Base-by-base conservation (phyloP, 1,140 invertebrate genomes). In the Anoplolepis gracilipes region DNA sequence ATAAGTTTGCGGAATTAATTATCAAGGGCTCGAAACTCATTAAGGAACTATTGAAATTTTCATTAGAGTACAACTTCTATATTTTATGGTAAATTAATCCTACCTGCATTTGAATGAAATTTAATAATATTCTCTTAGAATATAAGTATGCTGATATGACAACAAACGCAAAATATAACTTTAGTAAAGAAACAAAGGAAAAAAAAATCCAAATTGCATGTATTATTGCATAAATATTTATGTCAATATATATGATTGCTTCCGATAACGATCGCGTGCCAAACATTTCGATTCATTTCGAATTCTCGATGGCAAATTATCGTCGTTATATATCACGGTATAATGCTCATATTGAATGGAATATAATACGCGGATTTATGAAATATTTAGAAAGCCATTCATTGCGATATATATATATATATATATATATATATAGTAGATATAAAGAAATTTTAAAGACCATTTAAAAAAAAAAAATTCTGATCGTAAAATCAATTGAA, bases 1-100 rank as follows among this genome's bases (percentile, higher is more conserved):
- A 90, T 89, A 90, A 89, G 85, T 90, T 90, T 79, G 88, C 64
- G n/a, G 49, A 85, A 90, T 89, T 90, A 87, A 89, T 90, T 87
- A 90, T 89, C 73, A 85, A 84, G 72, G 53, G 88, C 69, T 70
- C 33, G 62, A 22, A 89, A 87, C 88, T 89, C 88, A 72, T 89
- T 85, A 89, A 73, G 57, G 57, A 87, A 81, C 79, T 89, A 89
- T 87, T 78, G 75, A 90, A 90, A 89, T 90, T 87, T 89, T 89
- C 85, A 79, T 87, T 73, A 62, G 59, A 61, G 59, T 79, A 87
- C 86, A 88, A 87, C 87, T 85, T 88, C 72, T 87, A 78, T 88
- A 85, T 77, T 85, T 87, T 85, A 84, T 42, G 42, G 39, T 57
- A 76, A 62, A 81, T 81, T 85, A 89, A 89, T 85, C 16, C 70